A percentile compares a stretch with the other conserved stretches of the same genome.
These are phyloP conservation scores for Indicator indicator DNA, from an alignment of 2,113 vertebrate species.

Conservation along the genomic window DNA sequence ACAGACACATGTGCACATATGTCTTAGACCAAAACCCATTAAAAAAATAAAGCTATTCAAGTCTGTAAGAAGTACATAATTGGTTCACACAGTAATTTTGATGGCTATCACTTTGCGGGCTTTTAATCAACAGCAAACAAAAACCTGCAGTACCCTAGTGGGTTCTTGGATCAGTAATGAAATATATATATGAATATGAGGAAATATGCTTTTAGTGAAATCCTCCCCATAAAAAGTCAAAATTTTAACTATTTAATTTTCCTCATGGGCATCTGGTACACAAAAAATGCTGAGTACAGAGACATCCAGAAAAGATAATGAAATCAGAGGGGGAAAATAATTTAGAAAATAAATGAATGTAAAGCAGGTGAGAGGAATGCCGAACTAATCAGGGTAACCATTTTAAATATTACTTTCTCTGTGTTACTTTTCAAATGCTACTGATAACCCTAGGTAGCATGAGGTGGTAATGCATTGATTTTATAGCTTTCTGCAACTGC, in stretches of 20 bases:
- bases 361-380: neutral
- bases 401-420: neutral
- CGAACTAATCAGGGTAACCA: neutral
- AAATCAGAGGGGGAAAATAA: neutral
- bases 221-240: neutral
- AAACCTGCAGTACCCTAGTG: neutral
- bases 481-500: neutral
- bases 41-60: neutral
- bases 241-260: neutral
- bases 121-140: neutral
- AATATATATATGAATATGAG: neutral
- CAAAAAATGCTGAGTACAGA: neutral
- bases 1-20: neutral
- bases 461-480: neutral
- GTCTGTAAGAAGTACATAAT: neutral
- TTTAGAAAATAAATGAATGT: neutral
- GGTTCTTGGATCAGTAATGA: neutral
- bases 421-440: neutral
- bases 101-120: neutral
- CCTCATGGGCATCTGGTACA: neutral
- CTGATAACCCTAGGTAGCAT: neutral
- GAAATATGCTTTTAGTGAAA: neutral
- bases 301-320: neutral
- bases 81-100: neutral
- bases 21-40: neutral